Evolutionary conservation across 2,888 invertebrate species (phyloP), one percentile per base, ranked within the genome.

Genomic region (Esperia sulphurella): DNA sequence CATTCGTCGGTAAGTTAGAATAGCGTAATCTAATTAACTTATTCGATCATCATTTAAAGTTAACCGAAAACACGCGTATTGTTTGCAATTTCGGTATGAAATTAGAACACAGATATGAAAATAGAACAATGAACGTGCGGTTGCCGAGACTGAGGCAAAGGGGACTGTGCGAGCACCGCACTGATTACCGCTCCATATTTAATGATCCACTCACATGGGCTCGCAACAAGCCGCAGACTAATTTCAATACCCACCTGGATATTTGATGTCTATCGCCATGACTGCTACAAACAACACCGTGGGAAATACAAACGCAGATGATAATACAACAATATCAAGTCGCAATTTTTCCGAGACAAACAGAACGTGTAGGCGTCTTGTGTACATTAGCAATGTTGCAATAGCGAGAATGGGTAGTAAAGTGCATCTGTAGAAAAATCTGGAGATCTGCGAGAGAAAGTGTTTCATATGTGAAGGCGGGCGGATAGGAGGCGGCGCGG

Each of bases 181-280:
- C 83, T 87, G 85, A 88, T 88, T 87, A 84, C 80, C 70, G 75
- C 75, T 88, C 63, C 83, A 88, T 87, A 83, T 86, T 87, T 87
- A 79, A 88, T 86, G 86, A 82, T 76, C 74, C 79, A 77, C 83
- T 83, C 80, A 77, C 78, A 68, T 72, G 76, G 74, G 68, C 69
- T 67, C 70, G 70, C 65, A 68, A 71, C 78, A 61, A 71, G 71
- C 70, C 60, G 75, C 79, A 76, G 79, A 82, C 82, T 85, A 81
- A 83, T 83, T 84, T 85, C 81, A 80, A 84, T 85, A 80, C 72
- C 65, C 61, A 68, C 67, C 68, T 73, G 73, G 71, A 76, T 80
- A 43, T 43, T 51, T 47, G 33, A 48, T 51, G 48, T 37, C 21
- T 45, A 45, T 46, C 39, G 45, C 39, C 41, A 41, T 37, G 37